A percentile compares a stretch with the other conserved stretches of the same genome.
Evolutionary conservation across 1,140 invertebrate genomes (phyloP).

Genomic region (Dreissena polymorpha): DNA sequence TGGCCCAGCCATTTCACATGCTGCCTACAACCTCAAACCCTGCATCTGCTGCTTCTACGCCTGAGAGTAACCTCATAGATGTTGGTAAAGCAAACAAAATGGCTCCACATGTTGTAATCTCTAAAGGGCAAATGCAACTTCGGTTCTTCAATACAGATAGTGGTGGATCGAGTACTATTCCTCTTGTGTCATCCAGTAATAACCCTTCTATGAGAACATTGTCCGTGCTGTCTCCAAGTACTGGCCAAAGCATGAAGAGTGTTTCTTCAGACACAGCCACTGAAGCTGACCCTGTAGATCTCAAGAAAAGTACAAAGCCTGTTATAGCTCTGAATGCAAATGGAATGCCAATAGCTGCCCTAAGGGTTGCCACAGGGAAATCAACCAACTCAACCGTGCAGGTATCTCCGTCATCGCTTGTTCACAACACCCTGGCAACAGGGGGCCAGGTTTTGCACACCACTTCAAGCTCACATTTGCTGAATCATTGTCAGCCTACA

Average conservation of each 20-base stretch:
- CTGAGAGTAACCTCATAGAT: not conserved
- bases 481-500: too few relatives aligned
- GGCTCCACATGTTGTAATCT: constrained; percentile 34
- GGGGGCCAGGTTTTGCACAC: too few relatives aligned
- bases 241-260: not conserved
- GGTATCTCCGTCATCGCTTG: too few relatives aligned
- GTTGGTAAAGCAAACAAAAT: constrained; percentile 42
- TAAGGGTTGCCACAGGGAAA: not conserved
- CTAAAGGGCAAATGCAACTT: constrained; percentile 43
- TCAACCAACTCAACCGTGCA: too few relatives aligned
- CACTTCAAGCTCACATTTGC: too few relatives aligned
- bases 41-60: not conserved
- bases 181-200: not conserved
- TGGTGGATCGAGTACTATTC: not conserved
- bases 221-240: not conserved
- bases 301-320: constrained; percentile 18
- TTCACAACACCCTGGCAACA: too few relatives aligned
- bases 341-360: constrained; percentile 38
- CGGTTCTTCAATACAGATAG: constrained; percentile 24
- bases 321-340: constrained; percentile 44
- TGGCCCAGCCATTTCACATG: not conserved
- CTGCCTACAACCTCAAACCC: not conserved
- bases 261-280: not conserved
- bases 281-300: not conserved
- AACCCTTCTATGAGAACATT: not conserved